Conservation (phyloP, 1,140 invertebrate genomes). For the Apolygus lucorum region DNA sequence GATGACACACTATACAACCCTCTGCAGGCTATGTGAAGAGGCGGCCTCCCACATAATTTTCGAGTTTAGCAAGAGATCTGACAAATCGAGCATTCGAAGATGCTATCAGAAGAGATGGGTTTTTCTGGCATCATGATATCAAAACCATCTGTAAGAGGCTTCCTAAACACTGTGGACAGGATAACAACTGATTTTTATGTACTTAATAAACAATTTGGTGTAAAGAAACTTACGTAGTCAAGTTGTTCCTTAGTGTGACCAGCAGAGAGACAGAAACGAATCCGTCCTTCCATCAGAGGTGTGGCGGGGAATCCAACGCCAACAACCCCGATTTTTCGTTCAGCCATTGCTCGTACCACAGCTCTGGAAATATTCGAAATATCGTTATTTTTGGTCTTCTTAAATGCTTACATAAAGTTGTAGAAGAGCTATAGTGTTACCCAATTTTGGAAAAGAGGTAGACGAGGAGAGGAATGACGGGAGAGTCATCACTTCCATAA, state of each 20-base stretch:
- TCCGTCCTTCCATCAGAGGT: constrained; percentile 86
- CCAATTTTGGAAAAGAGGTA: constrained; percentile 91
- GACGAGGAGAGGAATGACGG: constrained; percentile 90
- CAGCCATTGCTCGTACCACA: constrained; percentile 74
- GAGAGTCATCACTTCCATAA: constrained; percentile 94
- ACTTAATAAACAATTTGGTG: too few relatives aligned
- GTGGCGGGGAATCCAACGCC: constrained; percentile 98
- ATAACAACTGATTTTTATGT: too few relatives aligned
- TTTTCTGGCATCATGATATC: too few relatives aligned
- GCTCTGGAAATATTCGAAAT: constrained; percentile 45
- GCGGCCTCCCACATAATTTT: too few relatives aligned
- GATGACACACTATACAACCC: too few relatives aligned
- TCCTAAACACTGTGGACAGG: too few relatives aligned
- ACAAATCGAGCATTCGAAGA: too few relatives aligned
- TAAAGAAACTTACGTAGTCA: constrained; percentile 66
- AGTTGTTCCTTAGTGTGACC: constrained; percentile 93
- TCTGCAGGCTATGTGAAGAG: too few relatives aligned
- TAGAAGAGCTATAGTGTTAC: constrained; percentile 44
- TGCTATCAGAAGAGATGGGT: too few relatives aligned
- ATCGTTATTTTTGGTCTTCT: neutral
- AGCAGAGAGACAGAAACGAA: constrained; percentile 92
- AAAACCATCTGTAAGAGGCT: too few relatives aligned
- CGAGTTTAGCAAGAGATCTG: too few relatives aligned
- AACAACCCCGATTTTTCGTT: constrained; percentile 78
- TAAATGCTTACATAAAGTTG: neutral